Evolutionary conservation across 2,113 vertebrate genomes (phyloP).

Genomic region (Zosterops pallidus): DNA sequence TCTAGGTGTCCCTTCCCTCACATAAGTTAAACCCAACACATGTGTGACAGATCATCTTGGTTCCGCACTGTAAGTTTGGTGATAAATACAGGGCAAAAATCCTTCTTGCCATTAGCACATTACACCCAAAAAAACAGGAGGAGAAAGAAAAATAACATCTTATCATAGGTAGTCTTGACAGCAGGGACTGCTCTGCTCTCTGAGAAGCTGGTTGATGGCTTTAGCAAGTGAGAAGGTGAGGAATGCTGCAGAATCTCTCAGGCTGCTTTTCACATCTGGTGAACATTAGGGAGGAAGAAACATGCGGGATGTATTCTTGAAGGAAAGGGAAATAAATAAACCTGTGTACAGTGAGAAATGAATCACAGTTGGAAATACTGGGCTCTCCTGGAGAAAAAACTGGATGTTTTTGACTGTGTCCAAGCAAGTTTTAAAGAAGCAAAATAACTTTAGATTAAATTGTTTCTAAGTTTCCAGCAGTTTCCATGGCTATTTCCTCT

Average conservation of each 20-base stretch:
- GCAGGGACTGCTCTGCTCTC: background rate
- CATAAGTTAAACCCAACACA: rapidly evolving
- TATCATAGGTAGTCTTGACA: background rate
- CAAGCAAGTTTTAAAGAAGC: background rate
- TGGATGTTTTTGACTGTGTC: background rate
- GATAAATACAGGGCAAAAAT: background rate
- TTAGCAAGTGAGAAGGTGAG: slow-evolving; percentile 2
- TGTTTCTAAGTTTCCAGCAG: background rate
- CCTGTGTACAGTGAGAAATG: background rate
- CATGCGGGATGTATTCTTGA: background rate
- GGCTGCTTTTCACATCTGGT: background rate
- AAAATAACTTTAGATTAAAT: background rate
- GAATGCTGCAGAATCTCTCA: background rate
- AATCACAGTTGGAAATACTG: background rate
- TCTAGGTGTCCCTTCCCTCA: background rate
- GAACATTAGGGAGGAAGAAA: background rate
- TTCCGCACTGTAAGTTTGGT: background rate
- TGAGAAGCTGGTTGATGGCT: background rate
- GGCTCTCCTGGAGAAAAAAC: background rate
- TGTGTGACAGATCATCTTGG: background rate
- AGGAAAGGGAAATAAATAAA: slow-evolving; percentile 8
- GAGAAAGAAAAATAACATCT: background rate
- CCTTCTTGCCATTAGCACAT: background rate
- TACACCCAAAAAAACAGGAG: background rate
- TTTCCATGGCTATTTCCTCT: slow-evolving; percentile 25